Conservation (phyloP, 2,797 vertebrate species). For the Bovichtus diacanthus region DNA sequence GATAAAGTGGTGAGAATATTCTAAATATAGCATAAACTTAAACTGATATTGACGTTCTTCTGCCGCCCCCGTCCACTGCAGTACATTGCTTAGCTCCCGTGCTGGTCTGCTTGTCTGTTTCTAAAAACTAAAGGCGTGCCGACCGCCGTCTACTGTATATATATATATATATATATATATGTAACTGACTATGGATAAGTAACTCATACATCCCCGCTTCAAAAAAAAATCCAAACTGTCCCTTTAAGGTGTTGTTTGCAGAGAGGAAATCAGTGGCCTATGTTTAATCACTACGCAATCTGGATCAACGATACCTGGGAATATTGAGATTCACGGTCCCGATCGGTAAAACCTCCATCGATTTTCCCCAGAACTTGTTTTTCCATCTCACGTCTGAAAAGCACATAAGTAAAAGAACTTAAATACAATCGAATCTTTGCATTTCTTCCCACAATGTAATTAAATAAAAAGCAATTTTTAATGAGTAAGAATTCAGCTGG, state of each 20-base stretch:
- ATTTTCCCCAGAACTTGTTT: constrained; percentile 99
- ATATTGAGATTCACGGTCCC: constrained; percentile 94
- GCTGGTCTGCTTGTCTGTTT: no score
- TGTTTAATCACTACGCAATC: background rate
- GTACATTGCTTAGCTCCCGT: no score
- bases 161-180: no score
- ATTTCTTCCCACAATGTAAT: background rate
- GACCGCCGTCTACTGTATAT: no score
- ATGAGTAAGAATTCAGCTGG: background rate
- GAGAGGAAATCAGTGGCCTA: background rate
- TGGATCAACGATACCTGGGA: constrained; percentile 88
- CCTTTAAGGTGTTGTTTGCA: background rate
- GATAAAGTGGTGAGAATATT: no score
- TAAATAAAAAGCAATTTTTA: background rate
- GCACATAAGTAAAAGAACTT: constrained; percentile 17
- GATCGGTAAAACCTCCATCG: constrained; percentile 98
- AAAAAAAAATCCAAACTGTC: no score
- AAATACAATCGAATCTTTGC: background rate
- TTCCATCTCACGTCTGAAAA: constrained; percentile 97
- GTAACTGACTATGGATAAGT: no score
- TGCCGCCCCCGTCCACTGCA: no score
- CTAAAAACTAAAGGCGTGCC: no score
- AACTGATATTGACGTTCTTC: no score
- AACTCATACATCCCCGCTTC: no score
- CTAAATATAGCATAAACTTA: no score